Percentiles rank a stretch among this genome's conserved stretches.
phyloP scores from a whole-genome alignment of 2,888 invertebrate genomes.

The Trichacis sp. region DNA sequence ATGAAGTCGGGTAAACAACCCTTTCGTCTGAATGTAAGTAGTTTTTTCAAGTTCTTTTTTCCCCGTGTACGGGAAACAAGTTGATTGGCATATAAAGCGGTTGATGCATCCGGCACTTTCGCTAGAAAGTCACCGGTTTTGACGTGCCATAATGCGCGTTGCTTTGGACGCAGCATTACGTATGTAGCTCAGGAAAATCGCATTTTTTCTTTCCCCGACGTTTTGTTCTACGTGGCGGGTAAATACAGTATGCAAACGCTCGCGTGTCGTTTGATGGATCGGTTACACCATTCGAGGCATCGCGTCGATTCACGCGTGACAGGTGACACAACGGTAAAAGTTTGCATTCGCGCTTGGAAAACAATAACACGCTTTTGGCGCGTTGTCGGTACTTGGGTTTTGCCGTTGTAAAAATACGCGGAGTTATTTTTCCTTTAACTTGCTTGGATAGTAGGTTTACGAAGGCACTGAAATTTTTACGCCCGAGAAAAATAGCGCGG shows the following conservation, averaged over 20 bases:
- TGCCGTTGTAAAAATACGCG: background rate
- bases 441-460: conserved; percentile 26
- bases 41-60: no score
- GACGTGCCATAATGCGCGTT: conserved; percentile 27
- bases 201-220: conserved; percentile 5
- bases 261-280: conserved; percentile 3
- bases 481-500: conserved; percentile 15
- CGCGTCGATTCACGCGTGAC: background rate
- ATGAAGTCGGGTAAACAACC: no score
- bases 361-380: background rate
- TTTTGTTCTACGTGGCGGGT: conserved; percentile 20
- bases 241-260: conserved; percentile 3
- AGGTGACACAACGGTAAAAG: background rate
- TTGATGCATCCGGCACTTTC: conserved; percentile 42
- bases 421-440: background rate
- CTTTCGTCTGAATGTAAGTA: no score
- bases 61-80: conserved; percentile 42
- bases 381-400: background rate
- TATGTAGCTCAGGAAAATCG: background rate
- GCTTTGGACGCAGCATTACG: conserved; percentile 15
- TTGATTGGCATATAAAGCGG: conserved; percentile 43
- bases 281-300: conserved; percentile 1
- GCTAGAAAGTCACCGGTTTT: conserved; percentile 37
- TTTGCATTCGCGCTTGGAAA: background rate
- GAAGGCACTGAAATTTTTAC: conserved; percentile 18